Conservation (phyloP, 1,140 invertebrate genomes). For the Epicauta chinensis region DNA sequence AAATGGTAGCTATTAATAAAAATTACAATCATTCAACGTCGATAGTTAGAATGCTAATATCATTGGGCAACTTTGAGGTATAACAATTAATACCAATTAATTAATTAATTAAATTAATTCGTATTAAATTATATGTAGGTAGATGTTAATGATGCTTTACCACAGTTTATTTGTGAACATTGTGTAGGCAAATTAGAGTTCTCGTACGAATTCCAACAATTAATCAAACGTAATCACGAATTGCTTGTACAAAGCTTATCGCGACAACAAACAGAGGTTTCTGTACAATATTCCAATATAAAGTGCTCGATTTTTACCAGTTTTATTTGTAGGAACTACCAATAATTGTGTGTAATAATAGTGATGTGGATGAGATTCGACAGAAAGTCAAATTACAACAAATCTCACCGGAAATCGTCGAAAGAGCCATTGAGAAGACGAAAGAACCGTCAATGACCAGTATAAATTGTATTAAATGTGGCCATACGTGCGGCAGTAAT, state of each 20-base stretch:
- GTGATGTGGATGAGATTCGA: not conserved
- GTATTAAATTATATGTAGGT: not conserved
- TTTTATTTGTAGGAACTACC: too few relatives aligned
- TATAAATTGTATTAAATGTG: constrained; percentile 6
- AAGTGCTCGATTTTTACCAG: too few relatives aligned
- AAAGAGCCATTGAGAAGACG: not conserved
- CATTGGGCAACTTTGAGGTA: constrained; percentile 9
- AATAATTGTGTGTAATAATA: too few relatives aligned
- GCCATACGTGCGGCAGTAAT: constrained; percentile 2
- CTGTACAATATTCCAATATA: constrained; percentile 4
- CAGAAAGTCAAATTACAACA: not conserved
- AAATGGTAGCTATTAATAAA: constrained; percentile 2
- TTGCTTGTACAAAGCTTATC: not conserved
- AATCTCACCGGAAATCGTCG: not conserved
- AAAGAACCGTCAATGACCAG: not conserved
- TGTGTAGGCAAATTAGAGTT: constrained; percentile 7
- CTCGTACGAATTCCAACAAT: constrained; percentile 9
- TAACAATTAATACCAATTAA: not conserved
- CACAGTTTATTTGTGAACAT: constrained; percentile 3
- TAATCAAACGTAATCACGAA: constrained; percentile 7
- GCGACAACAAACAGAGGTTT: not conserved
- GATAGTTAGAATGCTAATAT: constrained; percentile 4
- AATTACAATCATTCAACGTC: not conserved
- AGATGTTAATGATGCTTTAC: constrained; percentile 3
- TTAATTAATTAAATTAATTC: not conserved